Evolutionary conservation across 2,888 invertebrate species (phyloP).

Genomic region (Agrochola lota): DNA sequence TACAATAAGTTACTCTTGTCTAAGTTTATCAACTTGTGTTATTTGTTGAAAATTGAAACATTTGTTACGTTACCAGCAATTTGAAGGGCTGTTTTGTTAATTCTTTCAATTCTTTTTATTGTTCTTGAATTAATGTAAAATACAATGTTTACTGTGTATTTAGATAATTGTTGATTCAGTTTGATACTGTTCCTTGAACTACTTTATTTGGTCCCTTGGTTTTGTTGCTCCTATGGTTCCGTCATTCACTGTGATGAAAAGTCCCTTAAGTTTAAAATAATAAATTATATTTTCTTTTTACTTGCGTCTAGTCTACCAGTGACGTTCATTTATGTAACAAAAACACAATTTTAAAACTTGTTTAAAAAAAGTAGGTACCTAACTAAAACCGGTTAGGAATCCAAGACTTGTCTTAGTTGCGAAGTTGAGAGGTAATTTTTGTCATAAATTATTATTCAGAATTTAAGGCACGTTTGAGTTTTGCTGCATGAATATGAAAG

Average conservation of each 20-base stretch:
- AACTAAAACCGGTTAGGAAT: background rate
- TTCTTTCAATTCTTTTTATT: background rate
- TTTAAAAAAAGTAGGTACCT: background rate
- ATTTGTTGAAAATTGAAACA: background rate
- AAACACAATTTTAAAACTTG: background rate
- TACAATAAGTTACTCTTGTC: background rate
- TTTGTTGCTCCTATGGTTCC: background rate
- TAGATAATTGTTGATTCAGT: slow-evolving; percentile 1
- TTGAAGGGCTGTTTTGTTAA: background rate
- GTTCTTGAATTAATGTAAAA: background rate
- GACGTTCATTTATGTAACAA: background rate
- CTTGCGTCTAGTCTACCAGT: background rate
- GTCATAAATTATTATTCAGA: background rate
- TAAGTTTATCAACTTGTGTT: background rate
- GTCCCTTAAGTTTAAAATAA: background rate
- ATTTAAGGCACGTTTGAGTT: background rate
- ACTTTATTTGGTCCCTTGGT: background rate
- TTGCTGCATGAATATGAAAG: background rate
- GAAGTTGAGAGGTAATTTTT: background rate
- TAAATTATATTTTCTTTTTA: slow-evolving; percentile 4
- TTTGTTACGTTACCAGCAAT: background rate
- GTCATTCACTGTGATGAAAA: background rate
- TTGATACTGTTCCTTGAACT: background rate
- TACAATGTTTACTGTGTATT: background rate
- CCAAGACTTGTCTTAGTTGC: background rate